These are phyloP conservation scores for Trissonchulus latispiculum DNA, from an alignment of 2,888 invertebrate genomes.

Conservation along the genomic window DNA sequence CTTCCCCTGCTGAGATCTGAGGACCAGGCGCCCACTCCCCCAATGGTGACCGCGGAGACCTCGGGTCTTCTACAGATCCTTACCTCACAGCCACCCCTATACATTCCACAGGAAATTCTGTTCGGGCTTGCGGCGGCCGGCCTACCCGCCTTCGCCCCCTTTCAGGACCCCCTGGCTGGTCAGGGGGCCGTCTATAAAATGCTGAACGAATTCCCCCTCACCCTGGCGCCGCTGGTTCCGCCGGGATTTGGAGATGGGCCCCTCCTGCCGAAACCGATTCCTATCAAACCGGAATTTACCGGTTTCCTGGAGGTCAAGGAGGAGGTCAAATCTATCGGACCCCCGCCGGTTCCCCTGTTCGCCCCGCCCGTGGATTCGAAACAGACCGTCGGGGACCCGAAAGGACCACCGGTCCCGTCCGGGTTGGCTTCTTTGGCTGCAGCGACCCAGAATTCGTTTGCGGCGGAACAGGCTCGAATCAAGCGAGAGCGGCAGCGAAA, in stretches of 20 bases:
- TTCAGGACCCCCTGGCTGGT: neutral
- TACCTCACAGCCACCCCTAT: neutral
- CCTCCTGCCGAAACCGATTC: too few species aligned
- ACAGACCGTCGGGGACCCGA: neutral
- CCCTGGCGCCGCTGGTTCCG: neutral
- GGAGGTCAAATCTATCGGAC: neutral
- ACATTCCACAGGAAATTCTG: neutral
- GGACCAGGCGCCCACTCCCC: neutral
- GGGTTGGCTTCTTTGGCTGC: neutral
- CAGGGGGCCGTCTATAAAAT: neutral
- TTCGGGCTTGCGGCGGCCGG: neutral
- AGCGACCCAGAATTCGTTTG: neutral
- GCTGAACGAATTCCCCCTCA: neutral
- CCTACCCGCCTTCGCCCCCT: neutral
- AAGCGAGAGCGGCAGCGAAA: conserved; percentile 24
- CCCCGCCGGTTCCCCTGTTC: neutral
- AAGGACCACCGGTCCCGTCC: neutral
- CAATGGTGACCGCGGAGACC: neutral
- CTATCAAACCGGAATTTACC: too few species aligned
- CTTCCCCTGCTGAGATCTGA: neutral
- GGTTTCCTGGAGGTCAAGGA: too few species aligned
- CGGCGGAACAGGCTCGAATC: neutral
- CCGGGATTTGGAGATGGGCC: too few species aligned
- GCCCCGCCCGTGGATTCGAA: neutral
- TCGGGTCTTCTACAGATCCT: neutral